phyloP scores from a whole-genome alignment of 2,113 vertebrate species.

The Haemorhous mexicanus region DNA sequence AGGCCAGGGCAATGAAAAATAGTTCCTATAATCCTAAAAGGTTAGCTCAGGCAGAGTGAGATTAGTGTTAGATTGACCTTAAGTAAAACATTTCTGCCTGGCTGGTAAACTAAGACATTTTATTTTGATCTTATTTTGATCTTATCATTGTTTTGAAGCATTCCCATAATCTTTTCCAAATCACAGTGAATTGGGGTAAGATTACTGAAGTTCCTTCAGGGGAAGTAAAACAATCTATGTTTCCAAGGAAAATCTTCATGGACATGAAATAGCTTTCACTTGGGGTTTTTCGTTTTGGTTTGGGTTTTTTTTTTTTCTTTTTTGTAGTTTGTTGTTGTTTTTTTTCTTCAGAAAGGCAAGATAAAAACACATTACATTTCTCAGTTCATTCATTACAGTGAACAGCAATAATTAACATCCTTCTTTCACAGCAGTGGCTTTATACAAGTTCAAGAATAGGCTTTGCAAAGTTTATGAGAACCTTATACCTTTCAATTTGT shows the following conservation, averaged over 20 bases:
- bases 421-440: neutral
- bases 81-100: neutral
- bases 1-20: neutral
- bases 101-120: constrained; percentile 15
- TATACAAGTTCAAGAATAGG: neutral
- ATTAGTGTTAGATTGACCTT: constrained; percentile 1
- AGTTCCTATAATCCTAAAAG: neutral
- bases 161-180: constrained; percentile 29
- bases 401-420: neutral
- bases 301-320: neutral
- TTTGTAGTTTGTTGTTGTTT: fast-evolving
- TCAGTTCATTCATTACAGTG: neutral
- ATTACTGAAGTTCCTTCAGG: neutral
- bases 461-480: neutral
- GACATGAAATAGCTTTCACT: neutral
- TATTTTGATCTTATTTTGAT: constrained; percentile 10
- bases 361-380: neutral
- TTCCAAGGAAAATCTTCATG: neutral
- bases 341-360: neutral
- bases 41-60: neutral
- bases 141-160: constrained; percentile 4
- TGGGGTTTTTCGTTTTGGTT: neutral
- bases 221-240: neutral
- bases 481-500: neutral
- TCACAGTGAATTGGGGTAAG: neutral